Conservation (phyloP, 2,113 vertebrate genomes). For the Lasiurus cinereus region DNA sequence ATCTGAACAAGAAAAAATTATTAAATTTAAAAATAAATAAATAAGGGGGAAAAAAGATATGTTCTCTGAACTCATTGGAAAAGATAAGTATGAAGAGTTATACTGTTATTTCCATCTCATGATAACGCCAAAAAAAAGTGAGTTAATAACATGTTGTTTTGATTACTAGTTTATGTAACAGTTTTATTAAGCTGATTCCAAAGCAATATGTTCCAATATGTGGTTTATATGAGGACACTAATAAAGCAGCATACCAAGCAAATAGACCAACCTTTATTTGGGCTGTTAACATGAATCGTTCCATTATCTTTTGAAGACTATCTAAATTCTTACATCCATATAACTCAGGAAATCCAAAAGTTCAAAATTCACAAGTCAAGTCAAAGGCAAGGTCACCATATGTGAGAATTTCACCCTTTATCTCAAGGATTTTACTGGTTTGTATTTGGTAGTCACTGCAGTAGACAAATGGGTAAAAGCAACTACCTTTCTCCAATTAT, state of each 20-base stretch:
- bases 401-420: neutral
- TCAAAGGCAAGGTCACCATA: conserved; percentile 34
- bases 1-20: too few species aligned
- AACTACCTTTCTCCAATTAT: neutral
- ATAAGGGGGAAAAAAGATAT: neutral
- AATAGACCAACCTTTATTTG: conserved; percentile 51
- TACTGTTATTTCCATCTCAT: conserved; percentile 50
- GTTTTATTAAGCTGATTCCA: conserved; percentile 79
- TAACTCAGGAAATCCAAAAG: conserved; percentile 33
- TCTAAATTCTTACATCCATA: conserved; percentile 36
- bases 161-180: conserved; percentile 81
- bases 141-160: conserved; percentile 80
- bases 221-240: conserved; percentile 80
- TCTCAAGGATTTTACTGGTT: neutral
- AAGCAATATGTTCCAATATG: conserved; percentile 76
- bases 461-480: neutral
- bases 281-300: conserved; percentile 26
- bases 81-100: conserved; percentile 63
- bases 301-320: conserved; percentile 65
- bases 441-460: neutral
- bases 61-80: conserved; percentile 36
- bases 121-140: conserved; percentile 72
- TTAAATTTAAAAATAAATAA: too few species aligned
- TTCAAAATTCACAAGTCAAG: conserved; percentile 45
- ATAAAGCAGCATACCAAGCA: conserved; percentile 68